These are phyloP conservation scores for Elephantulus edwardii DNA, from an alignment of 2,113 vertebrate species.

Conservation along the genomic window DNA sequence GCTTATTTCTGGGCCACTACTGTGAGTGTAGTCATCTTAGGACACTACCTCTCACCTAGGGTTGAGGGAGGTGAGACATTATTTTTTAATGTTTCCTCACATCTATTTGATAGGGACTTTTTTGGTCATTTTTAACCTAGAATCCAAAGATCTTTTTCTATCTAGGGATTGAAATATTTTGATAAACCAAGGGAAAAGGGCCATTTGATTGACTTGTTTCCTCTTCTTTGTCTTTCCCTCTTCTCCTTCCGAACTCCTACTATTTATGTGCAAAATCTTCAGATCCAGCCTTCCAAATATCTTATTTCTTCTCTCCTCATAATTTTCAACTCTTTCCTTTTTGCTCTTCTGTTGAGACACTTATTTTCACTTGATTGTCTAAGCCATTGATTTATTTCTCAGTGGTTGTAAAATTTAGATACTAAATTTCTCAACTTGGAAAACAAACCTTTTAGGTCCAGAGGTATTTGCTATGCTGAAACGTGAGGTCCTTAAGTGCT, in stretches of 20 bases:
- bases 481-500: not conserved
- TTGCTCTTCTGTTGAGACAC: not conserved
- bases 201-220: constrained; percentile 7
- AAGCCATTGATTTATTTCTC: not conserved
- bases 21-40: not conserved
- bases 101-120: not conserved
- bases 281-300: not conserved
- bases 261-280: not conserved
- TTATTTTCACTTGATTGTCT: not conserved
- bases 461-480: not conserved
- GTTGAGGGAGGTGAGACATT: rapidly evolving
- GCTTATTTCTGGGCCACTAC: not conserved
- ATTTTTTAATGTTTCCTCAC: not conserved
- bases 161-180: constrained; percentile 14
- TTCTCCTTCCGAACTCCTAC: not conserved
- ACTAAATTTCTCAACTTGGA: not conserved
- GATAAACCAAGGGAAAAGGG: constrained; percentile 8
- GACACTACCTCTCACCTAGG: not conserved
- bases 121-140: not conserved
- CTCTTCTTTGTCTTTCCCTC: constrained; percentile 13
- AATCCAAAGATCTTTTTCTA: not conserved
- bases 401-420: not conserved
- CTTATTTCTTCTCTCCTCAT: not conserved
- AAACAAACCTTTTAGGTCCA: not conserved
- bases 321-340: not conserved